Conservation (phyloP, 2,797 vertebrate genomes). For the Naso thynnoides region DNA sequence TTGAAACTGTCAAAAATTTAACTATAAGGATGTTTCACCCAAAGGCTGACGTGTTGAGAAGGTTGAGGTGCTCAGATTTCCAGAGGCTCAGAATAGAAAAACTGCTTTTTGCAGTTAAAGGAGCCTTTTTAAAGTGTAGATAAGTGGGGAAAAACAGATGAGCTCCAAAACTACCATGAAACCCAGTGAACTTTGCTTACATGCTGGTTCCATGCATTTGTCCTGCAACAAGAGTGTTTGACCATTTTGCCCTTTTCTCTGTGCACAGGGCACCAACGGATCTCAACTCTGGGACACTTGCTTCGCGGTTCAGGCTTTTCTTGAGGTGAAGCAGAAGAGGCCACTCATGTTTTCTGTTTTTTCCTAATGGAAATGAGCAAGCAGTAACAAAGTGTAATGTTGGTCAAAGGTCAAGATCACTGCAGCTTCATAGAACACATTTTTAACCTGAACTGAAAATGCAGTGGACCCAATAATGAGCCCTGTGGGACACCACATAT, state of each 20-base stretch:
- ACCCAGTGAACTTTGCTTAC: background rate
- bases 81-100: too few relatives aligned
- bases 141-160: too few relatives aligned
- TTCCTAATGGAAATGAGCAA: too few relatives aligned
- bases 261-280: constrained; percentile 93
- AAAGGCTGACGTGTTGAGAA: too few relatives aligned
- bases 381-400: too few relatives aligned
- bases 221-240: background rate
- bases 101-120: background rate
- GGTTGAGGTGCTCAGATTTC: too few relatives aligned
- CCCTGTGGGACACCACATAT: too few relatives aligned
- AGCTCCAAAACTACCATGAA: background rate
- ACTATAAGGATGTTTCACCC: background rate
- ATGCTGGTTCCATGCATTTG: background rate
- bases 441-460: too few relatives aligned
- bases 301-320: constrained; percentile 92
- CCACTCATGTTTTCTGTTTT: background rate
- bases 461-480: too few relatives aligned
- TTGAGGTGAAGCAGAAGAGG: constrained; percentile 87
- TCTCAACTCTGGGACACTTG: constrained; percentile 98
- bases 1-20: background rate
- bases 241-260: constrained; percentile 4
- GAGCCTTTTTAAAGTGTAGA: background rate
- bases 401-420: too few relatives aligned
- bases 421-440: too few relatives aligned